A percentile compares a stretch with the other conserved stretches of the same genome.
phyloP scores from a whole-genome alignment of 2,113 vertebrate genomes.

The Argyrosomus japonicus region DNA sequence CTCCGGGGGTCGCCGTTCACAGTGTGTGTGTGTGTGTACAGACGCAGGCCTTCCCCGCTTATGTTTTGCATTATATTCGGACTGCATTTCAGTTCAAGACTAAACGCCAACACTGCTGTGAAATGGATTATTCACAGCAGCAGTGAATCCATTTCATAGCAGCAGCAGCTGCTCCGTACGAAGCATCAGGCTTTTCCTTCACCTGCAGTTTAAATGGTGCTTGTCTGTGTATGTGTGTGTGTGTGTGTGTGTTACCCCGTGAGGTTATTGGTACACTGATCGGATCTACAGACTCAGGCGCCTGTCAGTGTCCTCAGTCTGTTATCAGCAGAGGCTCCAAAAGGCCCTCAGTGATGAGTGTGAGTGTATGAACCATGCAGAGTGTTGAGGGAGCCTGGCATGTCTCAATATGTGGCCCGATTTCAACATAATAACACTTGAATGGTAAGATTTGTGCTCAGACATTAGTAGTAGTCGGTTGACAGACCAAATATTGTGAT shows the following conservation, averaged over 20 bases:
- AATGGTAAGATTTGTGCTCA: background rate
- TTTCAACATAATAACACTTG: background rate
- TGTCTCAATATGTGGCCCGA: background rate
- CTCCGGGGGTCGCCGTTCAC: conserved; percentile 20
- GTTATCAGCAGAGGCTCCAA: background rate
- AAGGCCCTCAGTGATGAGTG: background rate
- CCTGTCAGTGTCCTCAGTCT: background rate
- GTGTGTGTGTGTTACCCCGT: background rate
- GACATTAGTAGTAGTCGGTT: background rate
- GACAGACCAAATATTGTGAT: background rate
- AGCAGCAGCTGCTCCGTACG: conserved; percentile 15
- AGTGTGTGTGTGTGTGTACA: too few species aligned
- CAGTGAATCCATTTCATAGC: conserved; percentile 56
- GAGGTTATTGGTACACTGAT: background rate
- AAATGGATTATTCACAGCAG: conserved; percentile 56
- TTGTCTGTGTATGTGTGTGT: too few species aligned
- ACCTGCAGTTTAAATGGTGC: conserved; percentile 46
- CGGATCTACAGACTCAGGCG: background rate
- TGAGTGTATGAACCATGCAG: background rate
- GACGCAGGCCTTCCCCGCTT: conserved; percentile 42
- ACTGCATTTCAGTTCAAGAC: conserved; percentile 44
- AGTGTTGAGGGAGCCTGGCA: background rate
- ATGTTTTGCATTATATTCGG: conserved; percentile 58
- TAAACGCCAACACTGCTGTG: conserved; percentile 53
- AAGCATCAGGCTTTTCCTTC: conserved; percentile 2